phyloP scores from a whole-genome alignment of 2,888 invertebrate genomes.

The Neocrepidodera transversa region DNA sequence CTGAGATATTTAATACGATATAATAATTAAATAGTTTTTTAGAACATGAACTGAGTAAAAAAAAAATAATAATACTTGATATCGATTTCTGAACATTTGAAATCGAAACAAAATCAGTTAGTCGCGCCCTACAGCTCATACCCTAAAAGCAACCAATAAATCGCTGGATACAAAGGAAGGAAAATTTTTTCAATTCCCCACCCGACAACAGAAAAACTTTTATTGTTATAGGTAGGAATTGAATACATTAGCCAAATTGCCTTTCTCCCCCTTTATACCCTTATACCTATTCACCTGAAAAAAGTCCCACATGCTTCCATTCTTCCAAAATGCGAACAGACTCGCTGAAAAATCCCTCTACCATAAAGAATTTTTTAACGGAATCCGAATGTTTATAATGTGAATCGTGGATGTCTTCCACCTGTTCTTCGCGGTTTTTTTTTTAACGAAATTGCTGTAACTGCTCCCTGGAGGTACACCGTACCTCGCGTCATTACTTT shows the following conservation, averaged over 20 bases:
- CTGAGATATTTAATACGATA: too few species aligned
- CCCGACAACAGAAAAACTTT: constrained; percentile 31
- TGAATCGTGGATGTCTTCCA: constrained; percentile 53
- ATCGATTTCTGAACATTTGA: too few species aligned
- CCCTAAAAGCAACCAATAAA: constrained; percentile 28
- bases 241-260: constrained; percentile 44
- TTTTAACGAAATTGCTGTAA: constrained; percentile 40
- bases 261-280: constrained; percentile 34
- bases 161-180: constrained; percentile 18
- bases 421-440: constrained; percentile 53
- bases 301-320: constrained; percentile 45
- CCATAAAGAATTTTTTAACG: constrained; percentile 54
- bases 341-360: constrained; percentile 46
- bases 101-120: constrained; percentile 24
- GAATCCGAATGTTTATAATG: constrained; percentile 55
- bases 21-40: too few species aligned
- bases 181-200: constrained; percentile 27
- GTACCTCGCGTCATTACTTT: constrained; percentile 27
- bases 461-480: constrained; percentile 37
- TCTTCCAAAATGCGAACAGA: constrained; percentile 44
- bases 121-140: constrained; percentile 21
- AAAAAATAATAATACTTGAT: too few species aligned
- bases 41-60: too few species aligned
- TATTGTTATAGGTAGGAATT: constrained; percentile 43
- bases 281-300: constrained; percentile 38